These are phyloP conservation scores for Alligator mississippiensis DNA, from an alignment of 2,113 vertebrate genomes.

Conservation along the genomic window DNA sequence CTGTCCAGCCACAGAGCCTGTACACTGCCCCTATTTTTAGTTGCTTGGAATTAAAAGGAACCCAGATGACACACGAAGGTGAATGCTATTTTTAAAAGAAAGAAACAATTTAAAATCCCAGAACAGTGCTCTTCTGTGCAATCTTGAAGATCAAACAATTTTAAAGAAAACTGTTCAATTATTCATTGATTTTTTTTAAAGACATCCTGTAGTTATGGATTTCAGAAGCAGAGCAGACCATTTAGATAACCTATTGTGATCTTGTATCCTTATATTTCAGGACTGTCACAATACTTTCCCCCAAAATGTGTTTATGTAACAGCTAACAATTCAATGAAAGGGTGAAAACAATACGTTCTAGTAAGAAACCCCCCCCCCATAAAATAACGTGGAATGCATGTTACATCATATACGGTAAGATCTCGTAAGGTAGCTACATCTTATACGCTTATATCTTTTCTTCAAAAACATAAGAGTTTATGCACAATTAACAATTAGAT, in stretches of 20 bases:
- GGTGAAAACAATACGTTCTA: not conserved
- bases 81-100: not conserved
- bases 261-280: conserved; percentile 16
- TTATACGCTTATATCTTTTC: not conserved
- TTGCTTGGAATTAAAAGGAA: conserved; percentile 7
- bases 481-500: not conserved
- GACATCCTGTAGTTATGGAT: conserved; percentile 9
- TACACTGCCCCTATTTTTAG: not conserved
- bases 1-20: not conserved
- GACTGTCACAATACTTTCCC: not conserved
- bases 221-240: conserved; percentile 17
- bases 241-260: conserved; percentile 34
- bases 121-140: conserved; percentile 28
- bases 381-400: not conserved
- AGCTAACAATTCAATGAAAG: not conserved
- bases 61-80: conserved; percentile 13
- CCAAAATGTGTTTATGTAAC: not conserved
- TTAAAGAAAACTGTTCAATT: conserved; percentile 34
- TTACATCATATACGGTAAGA: not conserved
- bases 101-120: not conserved
- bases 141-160: conserved; percentile 27
- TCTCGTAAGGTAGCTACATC: not conserved
- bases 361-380: too few relatives aligned
- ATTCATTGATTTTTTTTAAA: conserved; percentile 3
- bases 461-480: not conserved